Percentiles rank a stretch among this genome's conserved stretches.
phyloP scores from a whole-genome alignment of 2,888 invertebrate species.

The Erebia ligea region DNA sequence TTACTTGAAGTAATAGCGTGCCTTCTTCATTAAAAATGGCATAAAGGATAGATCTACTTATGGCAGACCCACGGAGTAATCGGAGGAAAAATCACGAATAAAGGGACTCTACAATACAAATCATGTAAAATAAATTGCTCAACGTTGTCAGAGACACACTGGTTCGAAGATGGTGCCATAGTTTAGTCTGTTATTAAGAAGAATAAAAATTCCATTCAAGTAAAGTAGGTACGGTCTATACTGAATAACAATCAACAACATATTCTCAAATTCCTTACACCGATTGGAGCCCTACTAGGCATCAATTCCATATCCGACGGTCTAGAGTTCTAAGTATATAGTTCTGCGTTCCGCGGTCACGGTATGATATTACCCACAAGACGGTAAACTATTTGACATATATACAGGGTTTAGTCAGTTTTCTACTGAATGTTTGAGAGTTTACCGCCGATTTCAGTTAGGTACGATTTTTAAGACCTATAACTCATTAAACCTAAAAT shows the following conservation, averaged over 20 bases:
- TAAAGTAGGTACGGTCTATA: neutral
- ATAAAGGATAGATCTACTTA: constrained; percentile 48
- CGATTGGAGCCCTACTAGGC: neutral
- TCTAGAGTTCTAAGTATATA: neutral
- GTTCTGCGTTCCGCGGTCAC: neutral
- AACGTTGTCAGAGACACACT: constrained; percentile 66
- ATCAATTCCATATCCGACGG: neutral
- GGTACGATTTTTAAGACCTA: neutral
- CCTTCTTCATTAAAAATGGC: constrained; percentile 29
- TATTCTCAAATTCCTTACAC: neutral
- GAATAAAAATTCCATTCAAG: constrained; percentile 48
- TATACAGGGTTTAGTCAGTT: too few species aligned
- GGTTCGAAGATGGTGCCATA: constrained; percentile 52
- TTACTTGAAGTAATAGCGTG: constrained; percentile 30
- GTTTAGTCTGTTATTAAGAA: constrained; percentile 38
- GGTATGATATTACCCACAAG: neutral
- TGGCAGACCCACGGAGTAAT: constrained; percentile 44
- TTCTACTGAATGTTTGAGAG: too few species aligned
- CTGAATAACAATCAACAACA: constrained; percentile 6
- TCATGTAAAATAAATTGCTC: constrained; percentile 70
- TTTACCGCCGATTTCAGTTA: neutral
- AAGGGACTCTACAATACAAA: constrained; percentile 54
- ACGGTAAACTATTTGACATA: too few species aligned
- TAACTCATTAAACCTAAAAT: neutral
- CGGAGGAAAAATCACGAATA: constrained; percentile 58